Base-by-base conservation (phyloP, 2,113 vertebrate genomes). In the Zosterops borbonicus region DNA sequence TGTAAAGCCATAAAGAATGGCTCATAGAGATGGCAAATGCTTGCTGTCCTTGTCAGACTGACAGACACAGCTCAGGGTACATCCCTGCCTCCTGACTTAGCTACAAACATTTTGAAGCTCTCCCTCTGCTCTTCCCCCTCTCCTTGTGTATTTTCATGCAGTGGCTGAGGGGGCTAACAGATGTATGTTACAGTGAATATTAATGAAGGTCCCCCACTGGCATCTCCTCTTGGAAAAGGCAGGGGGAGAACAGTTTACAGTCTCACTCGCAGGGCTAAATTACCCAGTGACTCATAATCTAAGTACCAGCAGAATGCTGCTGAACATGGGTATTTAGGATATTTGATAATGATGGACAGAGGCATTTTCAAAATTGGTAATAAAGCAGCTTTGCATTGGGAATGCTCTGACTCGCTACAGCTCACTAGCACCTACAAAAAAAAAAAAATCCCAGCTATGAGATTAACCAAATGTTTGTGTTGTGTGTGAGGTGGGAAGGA, bases 201-300 rank as follows among this genome's bases (percentile, higher is more conserved):
- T 97, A 98, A 98, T 98, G 96, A 98, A 86, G 95, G 82, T 87
- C 87, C 88, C 97, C 96, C 91, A 96, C 96, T 94, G 95, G 55
- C 60, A 95, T 97, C 89, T 90, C 88, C 84, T 90, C 91, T 83
- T 39, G 82, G 90, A 95, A 90, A 71, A 93, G 78, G 84, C 83
- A 69, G 46, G 42, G 55, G 58, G 86, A 91, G 73, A 92, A 91
- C 78, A 80, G 82, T 39, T 88, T 96, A 84, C 87, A 89, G 29
- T 94, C 52, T 96, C 78, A 56, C 76, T 92, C 44, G 0, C 42
- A 50, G 93, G 81, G 90, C 81, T 96, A 96, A 95, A 64, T 95
- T 97, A 95, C 31, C 31, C 95, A 94, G 75, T 93, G 82, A 82
- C 75, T 95, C 93, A 91, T 96, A 95, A 96, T 75, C 91, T 90